Base-by-base conservation (phyloP, 1,140 invertebrate genomes). In the Danaus plexippus region DNA sequence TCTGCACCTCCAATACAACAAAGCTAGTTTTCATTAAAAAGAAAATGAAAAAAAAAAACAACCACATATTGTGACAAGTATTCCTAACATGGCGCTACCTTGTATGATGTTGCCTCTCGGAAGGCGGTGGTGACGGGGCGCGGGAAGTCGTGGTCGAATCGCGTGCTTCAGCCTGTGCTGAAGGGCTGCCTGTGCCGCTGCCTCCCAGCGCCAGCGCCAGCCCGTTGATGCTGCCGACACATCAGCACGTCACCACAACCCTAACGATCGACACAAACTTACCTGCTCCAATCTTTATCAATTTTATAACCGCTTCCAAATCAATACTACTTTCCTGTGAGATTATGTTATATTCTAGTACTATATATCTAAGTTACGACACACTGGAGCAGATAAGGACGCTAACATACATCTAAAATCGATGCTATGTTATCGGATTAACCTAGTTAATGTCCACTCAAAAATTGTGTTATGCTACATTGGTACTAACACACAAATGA, bases 151-250 rank as follows among this genome's bases (percentile, higher is more conserved):
- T 75, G 42, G 77, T 79, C 57, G 76, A 77, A 59, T 77, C 78
- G 32, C 78, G 72, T 18, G 76, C 61, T 54, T 82, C 80, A 47
- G 68, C 63, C 51, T 56, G 66, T 43, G 74, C 56, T 46, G 75
- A 66, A 40, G 84, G 84, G 47, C 79, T 85, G 72, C 81, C 85
- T 22, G 44, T 63, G 53, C 77, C 78, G 80, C 82, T 85, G 64
- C 85, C 73, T 62, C 84, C 86, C 59, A 87, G 79, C 75, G 85
- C 85, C 83, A 87, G 54, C 85, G 81, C 81, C 81, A 89, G 66
- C 67, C 88, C 88, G 80, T 76, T 85, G 79, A 89, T 88, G 76
- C 88, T 89, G 87, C 69, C 74, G 79, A 87, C 83, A 82, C 80
- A 85, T 68, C 75, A 78, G 79, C 75, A 87, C 71, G 75, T 85